phyloP scores from a whole-genome alignment of 2,113 vertebrate species.

The Erythrocercus mccallii region DNA sequence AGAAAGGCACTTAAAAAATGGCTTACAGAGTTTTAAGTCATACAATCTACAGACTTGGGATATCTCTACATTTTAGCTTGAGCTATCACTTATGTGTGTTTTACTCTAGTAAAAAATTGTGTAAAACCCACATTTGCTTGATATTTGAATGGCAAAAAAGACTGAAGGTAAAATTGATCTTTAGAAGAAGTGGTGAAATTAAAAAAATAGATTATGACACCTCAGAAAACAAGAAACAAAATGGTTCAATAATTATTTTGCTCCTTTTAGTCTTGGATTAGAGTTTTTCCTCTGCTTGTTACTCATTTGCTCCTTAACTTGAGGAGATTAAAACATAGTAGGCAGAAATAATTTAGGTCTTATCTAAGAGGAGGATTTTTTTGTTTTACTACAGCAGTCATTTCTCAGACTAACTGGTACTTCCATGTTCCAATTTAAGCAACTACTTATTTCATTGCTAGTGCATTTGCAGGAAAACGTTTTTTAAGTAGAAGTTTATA shows the following conservation, averaged over 20 bases:
- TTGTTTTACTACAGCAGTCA: neutral
- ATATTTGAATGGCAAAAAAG: neutral
- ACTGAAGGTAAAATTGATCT: neutral
- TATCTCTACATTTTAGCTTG: neutral
- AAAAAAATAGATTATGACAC: neutral
- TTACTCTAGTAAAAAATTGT: neutral
- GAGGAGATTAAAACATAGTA: neutral
- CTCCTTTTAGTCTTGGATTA: neutral
- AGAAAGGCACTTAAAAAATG: neutral
- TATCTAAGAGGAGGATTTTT: neutral
- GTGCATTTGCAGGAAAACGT: neutral
- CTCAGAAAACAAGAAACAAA: neutral
- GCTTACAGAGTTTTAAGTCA: neutral
- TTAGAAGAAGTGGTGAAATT: neutral
- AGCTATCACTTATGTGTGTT: neutral
- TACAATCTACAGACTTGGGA: neutral
- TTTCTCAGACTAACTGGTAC: neutral
- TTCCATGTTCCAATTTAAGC: neutral
- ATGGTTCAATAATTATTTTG: neutral
- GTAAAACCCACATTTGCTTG: neutral
- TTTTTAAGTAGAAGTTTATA: neutral
- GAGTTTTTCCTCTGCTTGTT: neutral
- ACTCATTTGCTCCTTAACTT: neutral
- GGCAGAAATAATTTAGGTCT: neutral
- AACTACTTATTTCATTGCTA: neutral